Percentiles rank a stretch among this genome's conserved stretches.
Conservation (phyloP, 2,888 invertebrate genomes). For the Tinea trinotella region DNA sequence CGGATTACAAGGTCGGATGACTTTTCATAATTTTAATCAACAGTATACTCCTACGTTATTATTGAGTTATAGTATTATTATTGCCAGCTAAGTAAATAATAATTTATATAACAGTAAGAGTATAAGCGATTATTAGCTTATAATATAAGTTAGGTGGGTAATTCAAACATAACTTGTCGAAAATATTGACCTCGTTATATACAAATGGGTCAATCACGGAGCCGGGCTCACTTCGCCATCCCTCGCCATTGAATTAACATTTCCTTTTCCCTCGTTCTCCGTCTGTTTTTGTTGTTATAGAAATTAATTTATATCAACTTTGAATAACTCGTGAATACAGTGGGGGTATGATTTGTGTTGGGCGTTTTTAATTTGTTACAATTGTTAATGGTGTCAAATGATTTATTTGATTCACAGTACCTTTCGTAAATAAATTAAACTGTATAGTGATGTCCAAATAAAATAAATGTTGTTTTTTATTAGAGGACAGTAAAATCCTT, state of each 20-base stretch:
- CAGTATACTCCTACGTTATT: not conserved
- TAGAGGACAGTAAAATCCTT: no score
- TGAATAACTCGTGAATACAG: not conserved
- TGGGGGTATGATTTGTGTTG: no score
- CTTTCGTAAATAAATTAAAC: no score
- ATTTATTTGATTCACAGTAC: no score
- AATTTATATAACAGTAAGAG: not conserved
- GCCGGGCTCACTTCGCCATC: slow-evolving; percentile 34
- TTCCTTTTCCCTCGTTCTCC: slow-evolving; percentile 37
- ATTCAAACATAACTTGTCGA: not conserved
- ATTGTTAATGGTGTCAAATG: no score
- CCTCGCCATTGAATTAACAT: slow-evolving; percentile 42
- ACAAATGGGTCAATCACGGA: slow-evolving; percentile 37
- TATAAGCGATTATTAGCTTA: no score
- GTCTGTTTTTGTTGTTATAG: slow-evolving; percentile 27
- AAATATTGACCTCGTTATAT: slow-evolving; percentile 29
- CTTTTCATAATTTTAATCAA: slow-evolving; percentile 16
- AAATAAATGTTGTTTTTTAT: no score
- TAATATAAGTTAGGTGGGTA: not conserved
- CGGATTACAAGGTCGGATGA: slow-evolving; percentile 36
- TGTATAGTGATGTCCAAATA: no score
- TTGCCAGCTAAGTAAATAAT: slow-evolving; percentile 10
- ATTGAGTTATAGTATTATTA: no score
- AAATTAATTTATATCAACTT: slow-evolving; percentile 14
- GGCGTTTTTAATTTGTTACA: no score